These are phyloP conservation scores for Acheta domesticus DNA, from an alignment of 2,888 invertebrate species.

Conservation along the genomic window DNA sequence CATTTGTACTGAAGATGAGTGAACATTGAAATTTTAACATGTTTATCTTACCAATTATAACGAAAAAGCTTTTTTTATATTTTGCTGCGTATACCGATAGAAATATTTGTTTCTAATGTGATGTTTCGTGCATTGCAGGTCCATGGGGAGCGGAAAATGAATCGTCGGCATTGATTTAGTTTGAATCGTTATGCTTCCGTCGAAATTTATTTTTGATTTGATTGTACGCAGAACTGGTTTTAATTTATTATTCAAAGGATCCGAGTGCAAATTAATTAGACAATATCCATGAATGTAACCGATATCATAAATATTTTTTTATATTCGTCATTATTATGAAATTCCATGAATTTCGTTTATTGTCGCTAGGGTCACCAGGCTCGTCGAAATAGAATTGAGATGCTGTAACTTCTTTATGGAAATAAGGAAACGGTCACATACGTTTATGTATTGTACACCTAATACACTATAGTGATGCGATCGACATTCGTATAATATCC, in stretches of 20 bases:
- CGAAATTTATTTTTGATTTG: slow-evolving; percentile 1
- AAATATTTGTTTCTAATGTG: not conserved
- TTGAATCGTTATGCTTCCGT: not conserved
- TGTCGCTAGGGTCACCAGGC: too few species aligned
- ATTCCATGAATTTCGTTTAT: too few species aligned
- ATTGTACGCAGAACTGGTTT: slow-evolving; percentile 5
- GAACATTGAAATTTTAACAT: not conserved
- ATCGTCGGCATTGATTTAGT: not conserved
- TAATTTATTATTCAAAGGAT: not conserved
- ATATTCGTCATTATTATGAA: too few species aligned
- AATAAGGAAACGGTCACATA: too few species aligned
- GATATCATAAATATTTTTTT: too few species aligned
- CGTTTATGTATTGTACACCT: too few species aligned
- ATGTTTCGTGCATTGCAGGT: not conserved
- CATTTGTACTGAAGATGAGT: not conserved
- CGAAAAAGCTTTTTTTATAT: not conserved
- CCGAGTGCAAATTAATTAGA: not conserved
- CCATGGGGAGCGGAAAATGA: not conserved
- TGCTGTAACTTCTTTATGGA: too few species aligned
- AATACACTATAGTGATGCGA: too few species aligned
- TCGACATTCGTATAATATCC: too few species aligned
- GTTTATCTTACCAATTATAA: not conserved
- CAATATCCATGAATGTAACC: not conserved
- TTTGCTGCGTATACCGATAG: not conserved
- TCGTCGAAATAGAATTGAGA: too few species aligned